phyloP scores from a whole-genome alignment of 1,140 invertebrate species.

The Trichonephila clavata region DNA sequence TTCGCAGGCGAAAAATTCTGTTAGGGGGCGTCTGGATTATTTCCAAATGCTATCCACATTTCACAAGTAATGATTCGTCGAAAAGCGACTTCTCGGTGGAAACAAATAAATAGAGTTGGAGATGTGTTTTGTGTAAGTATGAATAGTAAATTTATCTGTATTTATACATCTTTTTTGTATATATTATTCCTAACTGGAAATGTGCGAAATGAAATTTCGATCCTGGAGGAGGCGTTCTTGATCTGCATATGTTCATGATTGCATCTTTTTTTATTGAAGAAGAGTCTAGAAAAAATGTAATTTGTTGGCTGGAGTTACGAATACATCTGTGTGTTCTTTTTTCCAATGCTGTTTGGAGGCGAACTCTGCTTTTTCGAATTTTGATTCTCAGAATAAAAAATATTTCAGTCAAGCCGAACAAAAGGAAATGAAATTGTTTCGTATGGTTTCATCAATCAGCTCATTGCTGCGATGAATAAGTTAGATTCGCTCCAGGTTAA shows the following conservation, averaged over 20 bases:
- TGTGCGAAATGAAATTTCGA: constrained; percentile 10
- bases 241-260: background rate
- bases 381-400: background rate
- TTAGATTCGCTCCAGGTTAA: no score
- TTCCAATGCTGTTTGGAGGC: background rate
- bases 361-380: background rate
- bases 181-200: background rate
- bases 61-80: constrained; percentile 24
- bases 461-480: no score
- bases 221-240: background rate
- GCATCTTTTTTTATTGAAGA: background rate
- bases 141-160: constrained; percentile 25
- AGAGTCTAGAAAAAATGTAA: background rate
- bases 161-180: background rate
- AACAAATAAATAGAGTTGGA: constrained; percentile 24
- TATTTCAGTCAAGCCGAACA: background rate
- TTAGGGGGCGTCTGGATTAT: constrained; percentile 1
- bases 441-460: background rate
- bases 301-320: background rate
- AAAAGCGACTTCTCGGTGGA: background rate
- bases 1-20: background rate
- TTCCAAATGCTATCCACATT: constrained; percentile 30
- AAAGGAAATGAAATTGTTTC: background rate
- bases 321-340: background rate
- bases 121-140: background rate